Conservation (phyloP, 2,113 vertebrate genomes). For the Chiloscyllium plagiosum region DNA sequence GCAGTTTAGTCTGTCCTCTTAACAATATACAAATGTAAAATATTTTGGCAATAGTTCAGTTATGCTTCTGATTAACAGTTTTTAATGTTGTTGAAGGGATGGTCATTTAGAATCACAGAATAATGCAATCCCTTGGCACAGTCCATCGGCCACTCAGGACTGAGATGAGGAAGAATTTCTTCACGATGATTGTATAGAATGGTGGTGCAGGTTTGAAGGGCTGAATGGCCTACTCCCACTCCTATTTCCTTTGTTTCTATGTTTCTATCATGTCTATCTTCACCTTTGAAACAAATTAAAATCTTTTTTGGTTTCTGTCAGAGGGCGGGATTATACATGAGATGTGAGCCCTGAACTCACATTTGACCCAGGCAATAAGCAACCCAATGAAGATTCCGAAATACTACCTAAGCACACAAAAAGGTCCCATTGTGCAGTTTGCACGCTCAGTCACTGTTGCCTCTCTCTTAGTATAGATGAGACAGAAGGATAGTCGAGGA, state of each 20-base stretch:
- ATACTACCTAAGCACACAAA: background rate
- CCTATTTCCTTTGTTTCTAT: no score
- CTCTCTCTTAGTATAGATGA: no score
- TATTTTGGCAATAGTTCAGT: background rate
- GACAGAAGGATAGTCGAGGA: no score
- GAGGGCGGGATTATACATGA: background rate
- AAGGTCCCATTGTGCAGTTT: background rate
- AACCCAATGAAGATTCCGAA: background rate
- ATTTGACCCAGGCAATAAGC: background rate
- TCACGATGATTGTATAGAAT: no score
- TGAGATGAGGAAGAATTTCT: no score
- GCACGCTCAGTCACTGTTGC: background rate
- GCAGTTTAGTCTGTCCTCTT: no score
- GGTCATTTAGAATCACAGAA: background rate
- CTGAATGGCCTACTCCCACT: no score
- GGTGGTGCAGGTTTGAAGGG: no score
- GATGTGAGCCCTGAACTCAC: background rate
- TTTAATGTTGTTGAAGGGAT: background rate
- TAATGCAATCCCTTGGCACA: background rate
- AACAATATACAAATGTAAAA: no score
- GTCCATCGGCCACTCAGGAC: no score
- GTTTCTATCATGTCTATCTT: background rate
- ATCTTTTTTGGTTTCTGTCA: background rate
- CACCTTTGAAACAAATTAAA: background rate
- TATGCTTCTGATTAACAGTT: background rate